A percentile compares a stretch with the other conserved stretches of the same genome.
Conservation (phyloP, 1,140 invertebrate species). For the Helicoverpa zea region DNA sequence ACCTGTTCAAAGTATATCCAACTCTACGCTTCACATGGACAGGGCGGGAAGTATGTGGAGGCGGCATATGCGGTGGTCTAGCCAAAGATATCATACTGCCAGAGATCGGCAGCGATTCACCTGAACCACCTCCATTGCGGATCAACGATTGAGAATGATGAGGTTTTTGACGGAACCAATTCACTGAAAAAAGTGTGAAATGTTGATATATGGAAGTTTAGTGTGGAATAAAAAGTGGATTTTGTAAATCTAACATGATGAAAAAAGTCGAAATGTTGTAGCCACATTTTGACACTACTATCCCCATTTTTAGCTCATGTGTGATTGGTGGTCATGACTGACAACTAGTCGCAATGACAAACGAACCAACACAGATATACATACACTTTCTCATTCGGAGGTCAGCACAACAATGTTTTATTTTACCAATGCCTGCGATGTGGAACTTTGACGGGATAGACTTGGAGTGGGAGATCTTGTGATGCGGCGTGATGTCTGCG, state of each 20-base stretch:
- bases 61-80: conserved; percentile 60
- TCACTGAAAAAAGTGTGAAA: conserved; percentile 58
- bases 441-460: conserved; percentile 85
- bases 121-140: conserved; percentile 76
- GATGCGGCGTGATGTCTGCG: conserved; percentile 85
- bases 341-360: conserved; percentile 11
- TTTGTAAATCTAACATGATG: not conserved
- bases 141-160: conserved; percentile 62
- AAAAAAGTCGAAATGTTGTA: not conserved
- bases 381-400: conserved; percentile 11
- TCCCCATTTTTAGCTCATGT: too few relatives aligned
- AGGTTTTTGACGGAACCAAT: conserved; percentile 81
- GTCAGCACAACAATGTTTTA: conserved; percentile 36
- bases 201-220: conserved; percentile 29
- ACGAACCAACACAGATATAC: conserved; percentile 8
- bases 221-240: not conserved
- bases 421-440: conserved; percentile 90
- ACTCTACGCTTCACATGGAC: conserved; percentile 63
- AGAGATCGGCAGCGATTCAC: conserved; percentile 78
- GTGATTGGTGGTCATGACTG: not conserved
- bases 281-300: too few relatives aligned
- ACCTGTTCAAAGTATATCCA: conserved; percentile 74
- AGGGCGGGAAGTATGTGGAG: conserved; percentile 54
- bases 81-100: conserved; percentile 78
- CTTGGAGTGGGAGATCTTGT: conserved; percentile 81